Base-by-base conservation (phyloP, 2,888 invertebrate species). In the Sepiola atlantica region DNA sequence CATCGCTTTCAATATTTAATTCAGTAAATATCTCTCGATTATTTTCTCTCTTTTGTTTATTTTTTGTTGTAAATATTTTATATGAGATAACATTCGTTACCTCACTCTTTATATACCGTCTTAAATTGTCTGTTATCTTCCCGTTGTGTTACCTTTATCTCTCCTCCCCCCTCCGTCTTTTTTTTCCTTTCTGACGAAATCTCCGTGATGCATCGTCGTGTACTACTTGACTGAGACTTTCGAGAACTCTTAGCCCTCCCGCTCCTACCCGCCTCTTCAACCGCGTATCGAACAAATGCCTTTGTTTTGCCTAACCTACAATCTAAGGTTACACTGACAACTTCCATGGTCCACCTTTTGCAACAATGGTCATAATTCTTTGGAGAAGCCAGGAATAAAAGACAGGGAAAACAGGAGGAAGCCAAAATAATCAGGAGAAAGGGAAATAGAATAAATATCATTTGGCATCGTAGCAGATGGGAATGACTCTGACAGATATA, bases 261-360 rank as follows among this genome's bases (percentile, higher is more conserved):
- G n/a, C 32, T 14, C 32, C 32, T 77, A 77, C 14, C 8, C 77
- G 16, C 16, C 77, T n/a, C n/a, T 77, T 18, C 45, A 45, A 2
- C 32, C n/a, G n/a, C n/a, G 77, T n/a, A n/a, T 77, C 77, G 77
- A 77, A 77, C 77, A 18, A 32, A 77, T 77, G 77, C n/a, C 77
- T n/a, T 77, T 77, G 77, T 77, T 77, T 77, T 32, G 32, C 14
- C 77, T 77, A 77, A 77, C 77, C 77, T 77, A 77, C 77, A 77
- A 77, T 77, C 77, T 77, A n/a, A 77, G 77, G 77, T 77, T 77
- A 77, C 77, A 77, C 77, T 77, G 77, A 77, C 77, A 77, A 77
- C n/a, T 77, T 77, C 77, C n/a, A 77, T 77, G 77, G 77, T n/a
- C 77, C 77, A 77, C 77, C 77, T 77, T n/a, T 77, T 77, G 32